Evolutionary conservation across 1,140 invertebrate genomes (phyloP).

Genomic region (Temnothorax nylanderi): DNA sequence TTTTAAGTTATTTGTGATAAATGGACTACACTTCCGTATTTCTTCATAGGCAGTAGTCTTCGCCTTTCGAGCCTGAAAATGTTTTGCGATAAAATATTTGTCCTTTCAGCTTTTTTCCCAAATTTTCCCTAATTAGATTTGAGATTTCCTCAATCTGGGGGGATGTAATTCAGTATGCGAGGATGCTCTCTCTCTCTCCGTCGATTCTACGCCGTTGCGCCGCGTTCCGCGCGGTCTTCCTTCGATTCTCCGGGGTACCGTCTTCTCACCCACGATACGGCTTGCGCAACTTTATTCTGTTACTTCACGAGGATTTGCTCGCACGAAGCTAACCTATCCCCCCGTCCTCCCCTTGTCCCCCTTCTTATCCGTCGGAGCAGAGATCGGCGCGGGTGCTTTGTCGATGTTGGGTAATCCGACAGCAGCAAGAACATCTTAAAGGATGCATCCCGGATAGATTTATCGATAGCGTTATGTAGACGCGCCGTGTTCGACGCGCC

Average conservation of each 20-base stretch:
- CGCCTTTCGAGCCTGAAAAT: neutral
- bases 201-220: conserved; percentile 46
- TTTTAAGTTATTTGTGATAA: no score
- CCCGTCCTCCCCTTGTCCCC: no score
- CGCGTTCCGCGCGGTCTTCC: conserved; percentile 36
- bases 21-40: no score
- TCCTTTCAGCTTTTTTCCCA: neutral
- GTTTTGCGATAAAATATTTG: neutral
- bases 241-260: conserved; percentile 47
- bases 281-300: conserved; percentile 62
- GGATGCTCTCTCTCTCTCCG: neutral
- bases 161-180: neutral
- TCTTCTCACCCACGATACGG: conserved; percentile 56
- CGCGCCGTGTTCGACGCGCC: conserved; percentile 39
- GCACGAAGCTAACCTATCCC: conserved; percentile 61
- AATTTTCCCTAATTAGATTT: neutral
- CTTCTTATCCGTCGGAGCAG: conserved; percentile 27
- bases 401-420: conserved; percentile 56
- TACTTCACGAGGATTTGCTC: conserved; percentile 62
- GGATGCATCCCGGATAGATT: conserved; percentile 58
- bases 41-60: neutral
- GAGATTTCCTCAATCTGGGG: neutral
- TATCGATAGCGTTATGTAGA: conserved; percentile 57
- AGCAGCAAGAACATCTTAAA: conserved; percentile 55
- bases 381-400: conserved; percentile 55